Conservation (phyloP, 2,113 vertebrate species). For the Dasyprocta punctata region DNA sequence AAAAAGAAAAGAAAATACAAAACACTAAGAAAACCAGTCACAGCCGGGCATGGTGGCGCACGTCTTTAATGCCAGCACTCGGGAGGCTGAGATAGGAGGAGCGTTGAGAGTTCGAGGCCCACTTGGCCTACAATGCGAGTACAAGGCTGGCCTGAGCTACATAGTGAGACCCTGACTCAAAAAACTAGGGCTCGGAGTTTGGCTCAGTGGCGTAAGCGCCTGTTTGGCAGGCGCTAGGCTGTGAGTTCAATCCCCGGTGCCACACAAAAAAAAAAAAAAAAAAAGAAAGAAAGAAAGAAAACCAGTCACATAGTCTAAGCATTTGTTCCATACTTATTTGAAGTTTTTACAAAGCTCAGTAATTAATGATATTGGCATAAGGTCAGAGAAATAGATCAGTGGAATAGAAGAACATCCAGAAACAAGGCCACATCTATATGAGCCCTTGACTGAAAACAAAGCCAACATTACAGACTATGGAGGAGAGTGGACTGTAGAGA, state of each 20-base stretch:
- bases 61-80: too few relatives aligned
- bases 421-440: not conserved
- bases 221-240: too few relatives aligned
- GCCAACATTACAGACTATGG: not conserved
- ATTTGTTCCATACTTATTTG: not conserved
- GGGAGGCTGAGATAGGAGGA: too few relatives aligned
- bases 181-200: too few relatives aligned
- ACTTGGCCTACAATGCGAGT: too few relatives aligned
- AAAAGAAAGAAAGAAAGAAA: not conserved
- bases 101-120: too few relatives aligned
- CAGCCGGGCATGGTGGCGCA: too few relatives aligned
- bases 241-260: too few relatives aligned
- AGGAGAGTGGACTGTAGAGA: not conserved
- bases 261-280: too few relatives aligned
- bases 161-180: too few relatives aligned
- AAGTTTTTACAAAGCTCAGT: not conserved
- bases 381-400: not conserved
- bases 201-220: too few relatives aligned
- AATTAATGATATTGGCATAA: not conserved
- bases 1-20: not conserved
- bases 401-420: not conserved
- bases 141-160: too few relatives aligned
- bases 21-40: slow-evolving; percentile 32
- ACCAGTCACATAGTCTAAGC: not conserved
- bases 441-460: not conserved